phyloP scores from a whole-genome alignment of 2,888 invertebrate genomes.

The Melinopterus prodromus region DNA sequence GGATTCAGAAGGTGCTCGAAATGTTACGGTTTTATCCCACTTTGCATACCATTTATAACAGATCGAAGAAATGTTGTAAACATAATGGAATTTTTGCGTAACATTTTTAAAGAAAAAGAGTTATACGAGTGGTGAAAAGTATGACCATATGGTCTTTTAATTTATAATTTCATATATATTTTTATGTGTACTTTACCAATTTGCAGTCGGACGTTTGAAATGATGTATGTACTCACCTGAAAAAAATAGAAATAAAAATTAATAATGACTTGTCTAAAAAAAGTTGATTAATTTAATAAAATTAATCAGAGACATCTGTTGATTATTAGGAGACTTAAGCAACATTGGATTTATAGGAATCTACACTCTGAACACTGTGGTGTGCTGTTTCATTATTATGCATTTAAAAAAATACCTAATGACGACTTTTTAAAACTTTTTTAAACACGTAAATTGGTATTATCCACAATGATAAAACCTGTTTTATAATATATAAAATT shows the following conservation, averaged over 20 bases:
- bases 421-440: too few relatives aligned
- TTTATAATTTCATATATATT: neutral
- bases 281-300: neutral
- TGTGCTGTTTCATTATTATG: too few relatives aligned
- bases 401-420: too few relatives aligned
- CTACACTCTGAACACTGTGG: too few relatives aligned
- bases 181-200: neutral
- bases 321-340: neutral
- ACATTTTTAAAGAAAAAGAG: neutral
- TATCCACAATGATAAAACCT: too few relatives aligned
- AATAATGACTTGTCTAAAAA: neutral
- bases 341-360: too few relatives aligned
- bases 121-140: too few relatives aligned
- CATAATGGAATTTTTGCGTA: neutral
- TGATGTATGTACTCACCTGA: neutral
- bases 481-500: too few relatives aligned
- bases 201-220: neutral
- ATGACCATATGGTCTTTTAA: too few relatives aligned
- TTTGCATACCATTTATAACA: neutral
- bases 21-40: neutral
- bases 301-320: neutral
- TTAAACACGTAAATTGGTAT: too few relatives aligned
- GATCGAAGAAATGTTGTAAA: neutral
- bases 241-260: neutral
- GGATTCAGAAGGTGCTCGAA: neutral